These are phyloP conservation scores for Pandion haliaetus DNA, from an alignment of 2,113 vertebrate species.

Conservation along the genomic window DNA sequence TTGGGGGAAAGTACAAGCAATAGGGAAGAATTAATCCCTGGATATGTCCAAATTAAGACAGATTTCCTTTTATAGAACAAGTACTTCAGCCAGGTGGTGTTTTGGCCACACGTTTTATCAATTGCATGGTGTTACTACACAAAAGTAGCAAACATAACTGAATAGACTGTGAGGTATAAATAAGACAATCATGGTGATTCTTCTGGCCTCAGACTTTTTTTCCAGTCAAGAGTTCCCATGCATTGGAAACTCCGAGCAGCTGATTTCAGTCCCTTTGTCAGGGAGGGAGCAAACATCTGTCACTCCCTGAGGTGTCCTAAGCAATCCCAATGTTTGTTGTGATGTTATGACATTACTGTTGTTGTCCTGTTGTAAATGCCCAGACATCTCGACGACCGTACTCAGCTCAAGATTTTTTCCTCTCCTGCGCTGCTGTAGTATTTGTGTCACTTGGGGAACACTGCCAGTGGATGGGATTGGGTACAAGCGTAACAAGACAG, in stretches of 20 bases:
- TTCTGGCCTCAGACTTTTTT: not conserved
- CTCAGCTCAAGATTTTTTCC: not conserved
- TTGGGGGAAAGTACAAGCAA: not conserved
- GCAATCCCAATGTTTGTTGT: not conserved
- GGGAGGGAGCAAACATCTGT: accelerated
- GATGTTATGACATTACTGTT: not conserved
- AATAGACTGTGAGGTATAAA: not conserved
- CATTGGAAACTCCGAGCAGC: not conserved
- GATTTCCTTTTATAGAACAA: not conserved
- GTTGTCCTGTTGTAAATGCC: not conserved
- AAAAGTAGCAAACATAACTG: not conserved
- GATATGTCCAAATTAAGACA: not conserved
- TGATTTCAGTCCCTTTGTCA: not conserved
- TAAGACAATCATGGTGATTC: not conserved
- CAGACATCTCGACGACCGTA: constrained; percentile 6
- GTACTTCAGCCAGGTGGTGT: not conserved
- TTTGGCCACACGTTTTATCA: not conserved
- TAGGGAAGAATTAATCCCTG: not conserved
- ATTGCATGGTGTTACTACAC: not conserved
- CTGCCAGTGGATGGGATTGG: constrained; percentile 31
- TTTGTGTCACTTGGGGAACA: constrained; percentile 41
- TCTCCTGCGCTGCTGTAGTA: not conserved
- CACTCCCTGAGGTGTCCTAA: not conserved
- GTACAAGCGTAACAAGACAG: constrained; percentile 34
- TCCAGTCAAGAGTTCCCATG: not conserved